Conservation (phyloP, 2,797 vertebrate genomes). For the Arnoldichthys spilopterus region DNA sequence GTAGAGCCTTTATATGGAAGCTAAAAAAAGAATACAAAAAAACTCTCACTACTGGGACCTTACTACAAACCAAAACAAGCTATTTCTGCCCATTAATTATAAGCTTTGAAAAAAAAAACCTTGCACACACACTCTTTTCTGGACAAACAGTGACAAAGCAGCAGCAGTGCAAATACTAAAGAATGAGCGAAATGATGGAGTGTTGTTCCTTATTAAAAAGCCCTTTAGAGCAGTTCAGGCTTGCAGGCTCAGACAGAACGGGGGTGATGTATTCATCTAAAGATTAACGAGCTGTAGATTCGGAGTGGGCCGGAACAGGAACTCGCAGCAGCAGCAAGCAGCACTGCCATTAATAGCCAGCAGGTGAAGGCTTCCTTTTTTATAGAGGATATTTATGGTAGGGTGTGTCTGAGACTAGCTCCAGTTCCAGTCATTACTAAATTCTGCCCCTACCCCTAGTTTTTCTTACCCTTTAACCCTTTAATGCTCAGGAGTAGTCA, state of each 20-base stretch:
- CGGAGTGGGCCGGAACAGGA: constrained; percentile 52
- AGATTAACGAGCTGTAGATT: constrained; percentile 63
- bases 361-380: constrained; percentile 55
- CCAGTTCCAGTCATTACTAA: constrained; percentile 29
- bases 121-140: constrained; percentile 20
- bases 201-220: constrained; percentile 42
- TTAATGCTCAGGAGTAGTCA: background rate
- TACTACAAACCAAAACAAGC: constrained; percentile 40
- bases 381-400: constrained; percentile 62
- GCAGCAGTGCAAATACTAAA: constrained; percentile 38
- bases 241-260: constrained; percentile 37
- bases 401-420: constrained; percentile 31
- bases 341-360: constrained; percentile 56
- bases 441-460: constrained; percentile 22
- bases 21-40: constrained; percentile 32
- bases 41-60: background rate
- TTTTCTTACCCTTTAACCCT: background rate
- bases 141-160: constrained; percentile 41
- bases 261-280: constrained; percentile 53
- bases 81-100: constrained; percentile 20
- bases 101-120: background rate
- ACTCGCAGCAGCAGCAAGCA: constrained; percentile 31
- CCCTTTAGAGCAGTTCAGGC: constrained; percentile 30
- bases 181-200: constrained; percentile 46
- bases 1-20: constrained; percentile 30